A percentile compares a stretch with the other conserved stretches of the same genome.
Evolutionary conservation across 2,888 invertebrate species (phyloP).

Genomic region (Mycogona germanica): DNA sequence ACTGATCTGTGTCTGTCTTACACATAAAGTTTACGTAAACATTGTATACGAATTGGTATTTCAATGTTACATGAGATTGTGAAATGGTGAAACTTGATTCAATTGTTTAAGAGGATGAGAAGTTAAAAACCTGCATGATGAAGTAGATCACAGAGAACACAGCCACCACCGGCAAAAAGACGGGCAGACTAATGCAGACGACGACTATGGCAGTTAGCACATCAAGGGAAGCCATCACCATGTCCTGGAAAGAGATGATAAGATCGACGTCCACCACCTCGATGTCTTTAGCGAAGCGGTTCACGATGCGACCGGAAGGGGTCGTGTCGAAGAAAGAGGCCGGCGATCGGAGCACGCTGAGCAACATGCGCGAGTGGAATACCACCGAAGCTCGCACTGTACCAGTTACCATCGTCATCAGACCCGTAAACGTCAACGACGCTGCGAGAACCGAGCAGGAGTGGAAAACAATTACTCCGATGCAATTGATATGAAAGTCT

Average conservation of each 20-base stretch:
- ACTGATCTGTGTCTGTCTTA: too few relatives aligned
- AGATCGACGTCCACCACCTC: slow-evolving; percentile 1
- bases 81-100: too few relatives aligned
- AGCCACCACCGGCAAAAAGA: slow-evolving; percentile 21
- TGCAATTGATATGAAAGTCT: too few relatives aligned
- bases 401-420: slow-evolving; percentile 1
- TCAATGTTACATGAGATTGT: too few relatives aligned
- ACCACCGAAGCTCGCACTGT: slow-evolving; percentile 7
- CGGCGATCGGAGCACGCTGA: slow-evolving; percentile 48
- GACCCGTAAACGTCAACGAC: neutral
- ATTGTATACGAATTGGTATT: too few relatives aligned
- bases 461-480: slow-evolving; percentile 1
- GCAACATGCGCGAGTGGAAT: slow-evolving; percentile 47
- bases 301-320: slow-evolving; percentile 52
- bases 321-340: slow-evolving; percentile 64
- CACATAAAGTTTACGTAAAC: too few relatives aligned
- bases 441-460: neutral
- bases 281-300: slow-evolving; percentile 46
- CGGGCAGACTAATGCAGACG: slow-evolving; percentile 5
- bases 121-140: slow-evolving; percentile 27
- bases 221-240: neutral
- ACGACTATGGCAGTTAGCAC: slow-evolving; percentile 2
- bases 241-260: slow-evolving; percentile 4
- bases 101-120: neutral
- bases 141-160: too few relatives aligned